Conservation (phyloP, 2,797 vertebrate genomes). For the Labeo calbasu region DNA sequence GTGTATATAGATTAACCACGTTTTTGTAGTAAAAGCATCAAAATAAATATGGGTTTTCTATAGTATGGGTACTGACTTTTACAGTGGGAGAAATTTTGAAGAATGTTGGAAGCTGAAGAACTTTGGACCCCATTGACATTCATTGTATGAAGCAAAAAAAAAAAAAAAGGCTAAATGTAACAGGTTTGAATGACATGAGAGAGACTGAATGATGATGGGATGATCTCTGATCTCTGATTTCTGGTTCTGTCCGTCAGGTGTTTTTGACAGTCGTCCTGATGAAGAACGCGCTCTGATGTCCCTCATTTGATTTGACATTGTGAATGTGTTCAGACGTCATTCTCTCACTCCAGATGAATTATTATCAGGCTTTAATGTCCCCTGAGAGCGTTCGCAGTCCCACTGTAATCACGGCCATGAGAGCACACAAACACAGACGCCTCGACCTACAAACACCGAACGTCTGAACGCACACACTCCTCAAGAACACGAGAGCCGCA, state of each 20-base stretch:
- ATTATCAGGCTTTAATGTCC: background rate
- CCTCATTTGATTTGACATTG: background rate
- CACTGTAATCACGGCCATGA: background rate
- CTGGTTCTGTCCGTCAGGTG: too few relatives aligned
- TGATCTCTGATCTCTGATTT: too few relatives aligned
- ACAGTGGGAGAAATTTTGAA: background rate
- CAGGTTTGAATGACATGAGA: too few relatives aligned
- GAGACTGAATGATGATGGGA: too few relatives aligned
- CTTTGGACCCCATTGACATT: too few relatives aligned
- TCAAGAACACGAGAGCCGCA: background rate
- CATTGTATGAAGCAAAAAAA: too few relatives aligned
- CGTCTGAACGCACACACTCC: background rate
- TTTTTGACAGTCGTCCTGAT: background rate
- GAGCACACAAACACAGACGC: slow-evolving; percentile 1
- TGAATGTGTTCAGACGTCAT: background rate
- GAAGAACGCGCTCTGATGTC: background rate
- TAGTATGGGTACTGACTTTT: background rate
- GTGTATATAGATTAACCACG: too few relatives aligned
- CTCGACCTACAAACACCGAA: slow-evolving; percentile 18
- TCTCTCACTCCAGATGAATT: background rate
- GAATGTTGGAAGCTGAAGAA: background rate
- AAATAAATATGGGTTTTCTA: background rate
- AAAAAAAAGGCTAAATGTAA: too few relatives aligned
- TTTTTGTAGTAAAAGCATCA: background rate
- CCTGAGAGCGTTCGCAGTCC: background rate